Evolutionary conservation across 2,888 invertebrate genomes (phyloP).

Genomic region (Sclerodermus sp.): DNA sequence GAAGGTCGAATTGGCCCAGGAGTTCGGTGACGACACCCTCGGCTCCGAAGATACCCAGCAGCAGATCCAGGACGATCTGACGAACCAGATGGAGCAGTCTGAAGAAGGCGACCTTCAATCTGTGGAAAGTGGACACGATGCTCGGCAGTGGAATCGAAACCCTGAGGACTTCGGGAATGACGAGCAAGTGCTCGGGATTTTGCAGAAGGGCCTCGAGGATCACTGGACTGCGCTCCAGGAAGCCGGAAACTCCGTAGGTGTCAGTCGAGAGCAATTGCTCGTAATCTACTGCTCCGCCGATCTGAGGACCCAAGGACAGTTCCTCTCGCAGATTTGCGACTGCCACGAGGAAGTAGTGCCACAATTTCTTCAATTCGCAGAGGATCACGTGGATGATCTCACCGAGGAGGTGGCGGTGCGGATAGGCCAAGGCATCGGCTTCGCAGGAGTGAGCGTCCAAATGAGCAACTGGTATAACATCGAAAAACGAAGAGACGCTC

Average conservation of each 20-base stretch:
- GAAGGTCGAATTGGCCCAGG: too few relatives aligned
- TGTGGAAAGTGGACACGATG: constrained; percentile 5
- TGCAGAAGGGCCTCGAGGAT: constrained; percentile 10
- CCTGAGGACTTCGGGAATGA: constrained; percentile 5
- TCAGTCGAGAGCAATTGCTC: background rate
- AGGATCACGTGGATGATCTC: constrained; percentile 15
- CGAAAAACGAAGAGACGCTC: background rate
- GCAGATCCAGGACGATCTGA: background rate
- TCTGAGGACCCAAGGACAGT: constrained; percentile 4
- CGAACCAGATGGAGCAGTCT: background rate
- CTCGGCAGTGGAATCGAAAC: constrained; percentile 8
- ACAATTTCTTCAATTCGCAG: constrained; percentile 21
- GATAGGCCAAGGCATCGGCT: constrained; percentile 5
- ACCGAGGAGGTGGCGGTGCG: constrained; percentile 2
- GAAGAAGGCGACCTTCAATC: background rate
- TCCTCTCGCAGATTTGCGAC: constrained; percentile 13
- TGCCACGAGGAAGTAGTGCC: constrained; percentile 1
- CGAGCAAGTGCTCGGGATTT: constrained; percentile 17
- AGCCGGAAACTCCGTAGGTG: background rate
- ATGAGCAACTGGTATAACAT: background rate
- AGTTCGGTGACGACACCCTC: background rate
- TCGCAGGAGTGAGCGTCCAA: constrained; percentile 14
- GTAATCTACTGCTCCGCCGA: background rate
- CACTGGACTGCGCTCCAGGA: constrained; percentile 6
- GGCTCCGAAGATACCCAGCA: background rate